A percentile compares a stretch with the other conserved stretches of the same genome.
These are phyloP conservation scores for Ypsolopha sequella DNA, from an alignment of 2,888 invertebrate species.

Conservation along the genomic window DNA sequence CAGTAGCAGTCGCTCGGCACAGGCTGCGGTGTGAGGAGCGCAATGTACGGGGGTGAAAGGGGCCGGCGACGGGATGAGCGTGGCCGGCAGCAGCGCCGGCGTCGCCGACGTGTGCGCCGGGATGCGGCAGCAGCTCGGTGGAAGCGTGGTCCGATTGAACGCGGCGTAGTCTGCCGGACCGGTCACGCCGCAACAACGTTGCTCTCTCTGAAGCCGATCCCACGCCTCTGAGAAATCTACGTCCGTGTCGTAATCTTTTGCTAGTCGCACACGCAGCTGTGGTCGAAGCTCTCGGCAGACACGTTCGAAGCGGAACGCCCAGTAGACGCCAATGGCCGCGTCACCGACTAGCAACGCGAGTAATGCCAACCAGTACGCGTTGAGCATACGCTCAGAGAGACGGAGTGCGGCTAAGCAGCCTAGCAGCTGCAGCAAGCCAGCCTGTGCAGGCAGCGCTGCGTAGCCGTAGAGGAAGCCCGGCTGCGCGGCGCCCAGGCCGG, in stretches of 20 bases:
- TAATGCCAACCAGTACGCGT: conserved; percentile 86
- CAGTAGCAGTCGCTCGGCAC: conserved; percentile 78
- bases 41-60: conserved; percentile 52
- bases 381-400: conserved; percentile 83
- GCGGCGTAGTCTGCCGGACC: conserved; percentile 69
- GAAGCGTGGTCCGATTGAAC: conserved; percentile 49
- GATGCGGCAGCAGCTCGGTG: conserved; percentile 57
- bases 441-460: conserved; percentile 82
- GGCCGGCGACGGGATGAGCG: conserved; percentile 39
- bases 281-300: conserved; percentile 82
- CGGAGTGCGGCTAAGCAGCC: conserved; percentile 87
- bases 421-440: conserved; percentile 77
- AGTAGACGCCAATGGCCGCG: conserved; percentile 85
- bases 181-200: conserved; percentile 84
- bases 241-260: conserved; percentile 80
- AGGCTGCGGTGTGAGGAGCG: conserved; percentile 71
- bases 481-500: conserved; percentile 81
- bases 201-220: conserved; percentile 82
- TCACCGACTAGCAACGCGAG: conserved; percentile 86
- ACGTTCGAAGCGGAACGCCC: conserved; percentile 84
- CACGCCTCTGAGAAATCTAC: conserved; percentile 81
- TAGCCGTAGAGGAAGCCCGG: conserved; percentile 89
- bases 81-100: conserved; percentile 63
- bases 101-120: conserved; percentile 50
- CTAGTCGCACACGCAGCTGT: conserved; percentile 70